Conservation (phyloP, 2,113 vertebrate genomes). For the Gobio gobio region DNA sequence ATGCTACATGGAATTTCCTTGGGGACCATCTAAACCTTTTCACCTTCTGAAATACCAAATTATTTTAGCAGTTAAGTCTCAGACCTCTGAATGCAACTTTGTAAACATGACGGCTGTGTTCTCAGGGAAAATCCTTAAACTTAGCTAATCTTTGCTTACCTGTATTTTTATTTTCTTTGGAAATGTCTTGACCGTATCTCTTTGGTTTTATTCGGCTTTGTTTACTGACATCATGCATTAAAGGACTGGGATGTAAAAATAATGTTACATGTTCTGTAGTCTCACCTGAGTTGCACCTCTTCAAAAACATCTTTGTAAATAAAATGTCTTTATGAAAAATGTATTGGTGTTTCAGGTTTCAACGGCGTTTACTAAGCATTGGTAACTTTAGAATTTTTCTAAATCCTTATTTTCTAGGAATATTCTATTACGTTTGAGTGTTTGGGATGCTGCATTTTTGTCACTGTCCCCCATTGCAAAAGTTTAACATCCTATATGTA, state of each 20-base stretch:
- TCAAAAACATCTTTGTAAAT: slow-evolving; percentile 25
- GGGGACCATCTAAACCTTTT: neutral
- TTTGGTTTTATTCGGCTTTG: neutral
- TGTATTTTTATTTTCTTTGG: neutral
- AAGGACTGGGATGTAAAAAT: neutral
- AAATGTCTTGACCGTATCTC: neutral
- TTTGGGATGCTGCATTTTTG: neutral
- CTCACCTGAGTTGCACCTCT: neutral
- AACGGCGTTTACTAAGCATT: neutral
- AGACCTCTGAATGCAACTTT: neutral
- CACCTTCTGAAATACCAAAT: neutral
- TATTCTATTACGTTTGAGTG: neutral
- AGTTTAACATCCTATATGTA: too few relatives aligned
- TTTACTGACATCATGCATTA: neutral
- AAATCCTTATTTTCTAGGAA: neutral
- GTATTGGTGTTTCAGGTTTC: neutral
- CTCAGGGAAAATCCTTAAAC: slow-evolving; percentile 51
- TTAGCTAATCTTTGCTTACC: slow-evolving; percentile 27
- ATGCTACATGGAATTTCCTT: neutral
- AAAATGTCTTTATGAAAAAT: slow-evolving; percentile 31
- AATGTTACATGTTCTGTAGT: neutral
- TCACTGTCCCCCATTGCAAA: neutral
- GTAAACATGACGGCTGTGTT: slow-evolving; percentile 26
- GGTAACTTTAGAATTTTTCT: neutral
- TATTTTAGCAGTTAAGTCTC: neutral